phyloP scores from a whole-genome alignment of 1,140 invertebrate genomes.

The Thrips palmi region DNA sequence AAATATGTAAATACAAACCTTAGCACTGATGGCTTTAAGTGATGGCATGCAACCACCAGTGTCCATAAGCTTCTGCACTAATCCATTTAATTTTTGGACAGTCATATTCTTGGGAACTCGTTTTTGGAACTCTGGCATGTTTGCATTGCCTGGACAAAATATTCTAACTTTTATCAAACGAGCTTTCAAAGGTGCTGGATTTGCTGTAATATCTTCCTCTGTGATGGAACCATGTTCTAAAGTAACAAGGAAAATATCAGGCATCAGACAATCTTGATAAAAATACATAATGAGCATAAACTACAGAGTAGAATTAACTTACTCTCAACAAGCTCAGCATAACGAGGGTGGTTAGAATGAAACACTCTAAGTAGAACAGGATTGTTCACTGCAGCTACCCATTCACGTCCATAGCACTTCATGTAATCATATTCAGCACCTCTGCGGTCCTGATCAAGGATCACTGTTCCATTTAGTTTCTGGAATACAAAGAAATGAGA shows the following conservation, averaged over 20 bases:
- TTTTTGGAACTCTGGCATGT: slow-evolving; percentile 38
- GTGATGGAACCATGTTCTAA: slow-evolving; percentile 63
- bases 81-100: slow-evolving; percentile 59
- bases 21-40: slow-evolving; percentile 30
- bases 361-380: slow-evolving; percentile 33
- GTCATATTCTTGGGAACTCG: slow-evolving; percentile 59
- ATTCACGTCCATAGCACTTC: slow-evolving; percentile 55
- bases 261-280: neutral
- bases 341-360: slow-evolving; percentile 50
- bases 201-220: slow-evolving; percentile 39
- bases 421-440: slow-evolving; percentile 81
- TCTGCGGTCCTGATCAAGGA: slow-evolving; percentile 43
- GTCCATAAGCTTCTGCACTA: slow-evolving; percentile 49
- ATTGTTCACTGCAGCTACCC: slow-evolving; percentile 36
- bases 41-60: slow-evolving; percentile 28
- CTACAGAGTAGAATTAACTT: slow-evolving; percentile 18
- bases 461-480: slow-evolving; percentile 46
- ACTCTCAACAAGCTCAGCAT: slow-evolving; percentile 36
- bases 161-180: slow-evolving; percentile 46
- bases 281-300: slow-evolving; percentile 8
- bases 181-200: slow-evolving; percentile 45
- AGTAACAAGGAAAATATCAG: slow-evolving; percentile 21
- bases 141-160: slow-evolving; percentile 27
- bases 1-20: slow-evolving; percentile 29
- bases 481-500: slow-evolving; percentile 27